Evolutionary conservation across 2,113 vertebrate species (phyloP).

Genomic region (Lepidothrix coronata): DNA sequence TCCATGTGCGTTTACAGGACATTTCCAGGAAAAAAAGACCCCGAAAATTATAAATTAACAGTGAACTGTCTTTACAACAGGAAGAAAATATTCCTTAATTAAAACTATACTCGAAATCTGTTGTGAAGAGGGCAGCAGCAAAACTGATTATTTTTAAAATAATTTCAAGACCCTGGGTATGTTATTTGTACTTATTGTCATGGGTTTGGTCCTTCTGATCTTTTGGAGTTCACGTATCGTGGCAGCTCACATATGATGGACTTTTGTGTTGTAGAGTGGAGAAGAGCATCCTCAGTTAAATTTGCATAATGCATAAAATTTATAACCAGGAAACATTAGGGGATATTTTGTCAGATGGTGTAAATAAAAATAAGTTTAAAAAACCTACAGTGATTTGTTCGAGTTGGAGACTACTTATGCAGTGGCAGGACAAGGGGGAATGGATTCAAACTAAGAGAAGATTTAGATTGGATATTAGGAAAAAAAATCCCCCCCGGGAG

Average conservation of each 20-base stretch:
- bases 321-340: neutral
- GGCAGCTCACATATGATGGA: neutral
- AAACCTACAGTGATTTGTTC: fast-evolving
- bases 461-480: neutral
- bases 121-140: neutral
- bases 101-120: neutral
- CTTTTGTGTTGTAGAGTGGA: neutral
- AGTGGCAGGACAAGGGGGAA: neutral
- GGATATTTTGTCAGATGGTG: neutral
- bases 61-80: neutral
- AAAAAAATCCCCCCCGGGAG: fast-evolving
- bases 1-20: neutral
- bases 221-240: neutral
- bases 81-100: neutral
- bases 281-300: neutral
- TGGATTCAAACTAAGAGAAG: neutral
- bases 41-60: neutral
- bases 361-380: neutral
- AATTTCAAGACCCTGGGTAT: neutral
- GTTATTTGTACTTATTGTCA: neutral
- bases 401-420: neutral
- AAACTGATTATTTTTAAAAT: neutral
- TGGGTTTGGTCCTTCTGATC: neutral
- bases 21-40: neutral
- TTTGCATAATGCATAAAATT: neutral